A percentile compares a stretch with the other conserved stretches of the same genome.
Evolutionary conservation across 1,140 invertebrate genomes (phyloP).

Genomic region (Conopomorpha cramerella): DNA sequence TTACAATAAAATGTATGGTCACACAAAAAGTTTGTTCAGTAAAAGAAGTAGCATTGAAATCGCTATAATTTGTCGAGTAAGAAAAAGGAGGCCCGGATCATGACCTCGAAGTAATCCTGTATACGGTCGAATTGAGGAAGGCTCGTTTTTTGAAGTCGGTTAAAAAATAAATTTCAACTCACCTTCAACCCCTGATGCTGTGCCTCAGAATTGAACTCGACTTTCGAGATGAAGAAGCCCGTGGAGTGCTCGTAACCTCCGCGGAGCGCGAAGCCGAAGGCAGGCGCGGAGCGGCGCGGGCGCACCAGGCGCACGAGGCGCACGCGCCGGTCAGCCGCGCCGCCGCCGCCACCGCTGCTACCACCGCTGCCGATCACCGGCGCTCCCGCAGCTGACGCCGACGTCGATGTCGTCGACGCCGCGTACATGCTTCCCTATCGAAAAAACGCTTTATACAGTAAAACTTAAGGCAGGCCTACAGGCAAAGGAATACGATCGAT

Average conservation of each 20-base stretch:
- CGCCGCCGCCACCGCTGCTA: slow-evolving; percentile 12
- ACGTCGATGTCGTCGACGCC: slow-evolving; percentile 44
- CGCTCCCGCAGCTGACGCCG: slow-evolving; percentile 30
- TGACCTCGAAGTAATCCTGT: too few species aligned
- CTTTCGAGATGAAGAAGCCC: slow-evolving; percentile 89
- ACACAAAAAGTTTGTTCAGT: too few species aligned
- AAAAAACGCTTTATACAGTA: too few species aligned
- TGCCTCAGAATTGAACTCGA: slow-evolving; percentile 84
- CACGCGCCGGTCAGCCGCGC: slow-evolving; percentile 28
- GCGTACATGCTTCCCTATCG: too few species aligned
- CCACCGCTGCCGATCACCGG: slow-evolving; percentile 5
- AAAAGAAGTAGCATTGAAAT: too few species aligned
- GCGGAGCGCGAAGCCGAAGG: slow-evolving; percentile 84
- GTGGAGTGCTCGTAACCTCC: slow-evolving; percentile 90
- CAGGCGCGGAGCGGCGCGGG: slow-evolving; percentile 34
- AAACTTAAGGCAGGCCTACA: too few species aligned
- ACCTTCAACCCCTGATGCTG: slow-evolving; percentile 84
- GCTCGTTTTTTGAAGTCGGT: too few species aligned
- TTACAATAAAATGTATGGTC: too few species aligned
- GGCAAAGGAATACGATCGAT: too few species aligned
- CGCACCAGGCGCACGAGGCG: slow-evolving; percentile 46
- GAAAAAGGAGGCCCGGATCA: too few species aligned
- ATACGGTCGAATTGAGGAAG: too few species aligned
- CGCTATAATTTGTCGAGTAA: too few species aligned
- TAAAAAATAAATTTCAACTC: slow-evolving; percentile 36